Evolutionary conservation across 2,113 vertebrate species (phyloP), one percentile per base, ranked within the genome.

Genomic region (Seriola dumerili): DNA sequence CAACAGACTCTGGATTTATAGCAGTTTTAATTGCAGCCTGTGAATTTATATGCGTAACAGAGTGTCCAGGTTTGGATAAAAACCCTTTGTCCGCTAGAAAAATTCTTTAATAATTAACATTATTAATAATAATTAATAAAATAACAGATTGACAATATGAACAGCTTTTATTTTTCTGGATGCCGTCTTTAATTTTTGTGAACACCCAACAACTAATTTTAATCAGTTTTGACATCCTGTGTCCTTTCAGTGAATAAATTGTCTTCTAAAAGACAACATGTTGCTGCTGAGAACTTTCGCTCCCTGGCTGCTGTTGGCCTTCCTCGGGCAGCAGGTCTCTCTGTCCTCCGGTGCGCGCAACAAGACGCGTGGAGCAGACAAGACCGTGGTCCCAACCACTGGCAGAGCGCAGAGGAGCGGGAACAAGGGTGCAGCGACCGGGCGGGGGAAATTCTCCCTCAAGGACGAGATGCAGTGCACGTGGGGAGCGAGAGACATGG

Each of bases 401-500:
- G 68, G 52, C 42, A 90, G 76, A 0, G 85, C 87, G 50, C 58
- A 59, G 80, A 91, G 85, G 69, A 88, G 67, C 72, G 91, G 80
- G 25, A 82, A 68, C 61, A 77, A 44, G 34, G 8, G 58, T 5
- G 62, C 21, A 1, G 58, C 75, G 17, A 23, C 69, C 11, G 72
- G 17, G 46, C 25, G 71, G 50, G 97, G 97, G 40, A 96, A 92
- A 62, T 97, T 98, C 77, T 17, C 83, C 55, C 95, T 78, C 66
- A 92, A 89, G 46, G 94, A 95, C 76, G 88, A 90, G 5, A 87
- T 89, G 71, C 88, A 85, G 16, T 99, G 97, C 92, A 93, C 57
- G 3, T 98, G 97, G 97, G 59, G 16, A 21, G 89, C 91, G 8
- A 80, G 1, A 0, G 74, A 93, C 0, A 74, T 87, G 29, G 57